Evolutionary conservation across 92 coral and sea anemone species (phyloP).

Genomic region (Nematostella vectensis): DNA sequence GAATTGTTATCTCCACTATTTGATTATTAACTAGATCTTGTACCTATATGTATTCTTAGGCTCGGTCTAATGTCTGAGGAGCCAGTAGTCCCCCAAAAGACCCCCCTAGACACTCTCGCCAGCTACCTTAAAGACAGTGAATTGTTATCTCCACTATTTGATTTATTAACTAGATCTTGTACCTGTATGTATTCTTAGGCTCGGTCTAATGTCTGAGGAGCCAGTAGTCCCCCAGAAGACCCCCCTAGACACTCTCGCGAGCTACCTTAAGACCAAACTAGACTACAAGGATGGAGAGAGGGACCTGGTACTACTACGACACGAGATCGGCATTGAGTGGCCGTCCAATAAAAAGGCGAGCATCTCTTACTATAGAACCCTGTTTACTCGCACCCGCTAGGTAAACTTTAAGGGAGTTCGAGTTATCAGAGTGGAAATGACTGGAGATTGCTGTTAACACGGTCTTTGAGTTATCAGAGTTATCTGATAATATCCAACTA

Average conservation of each 20-base stretch:
- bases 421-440: too few relatives aligned
- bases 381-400: neutral
- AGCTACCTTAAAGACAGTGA: conserved; percentile 48
- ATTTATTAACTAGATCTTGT: too few relatives aligned
- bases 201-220: conserved; percentile 85
- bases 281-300: conserved; percentile 73
- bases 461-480: too few relatives aligned
- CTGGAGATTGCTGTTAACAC: too few relatives aligned
- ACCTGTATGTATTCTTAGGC: too few relatives aligned
- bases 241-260: conserved; percentile 67
- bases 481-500: too few relatives aligned
- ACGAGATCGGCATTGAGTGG: conserved; percentile 82
- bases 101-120: conserved; percentile 74
- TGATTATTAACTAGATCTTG: too few relatives aligned
- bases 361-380: too few relatives aligned
- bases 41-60: too few relatives aligned
- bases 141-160: too few relatives aligned
- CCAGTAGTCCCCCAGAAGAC: conserved; percentile 71
- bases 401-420: too few relatives aligned
- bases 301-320: conserved; percentile 76
- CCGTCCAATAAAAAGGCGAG: conserved; percentile 64
- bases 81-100: conserved; percentile 65
- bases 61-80: conserved; percentile 87
- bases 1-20: too few relatives aligned
- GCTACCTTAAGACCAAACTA: conserved; percentile 55